Evolutionary conservation across 2,888 invertebrate species (phyloP).

Genomic region (Ornithoptera priamus): DNA sequence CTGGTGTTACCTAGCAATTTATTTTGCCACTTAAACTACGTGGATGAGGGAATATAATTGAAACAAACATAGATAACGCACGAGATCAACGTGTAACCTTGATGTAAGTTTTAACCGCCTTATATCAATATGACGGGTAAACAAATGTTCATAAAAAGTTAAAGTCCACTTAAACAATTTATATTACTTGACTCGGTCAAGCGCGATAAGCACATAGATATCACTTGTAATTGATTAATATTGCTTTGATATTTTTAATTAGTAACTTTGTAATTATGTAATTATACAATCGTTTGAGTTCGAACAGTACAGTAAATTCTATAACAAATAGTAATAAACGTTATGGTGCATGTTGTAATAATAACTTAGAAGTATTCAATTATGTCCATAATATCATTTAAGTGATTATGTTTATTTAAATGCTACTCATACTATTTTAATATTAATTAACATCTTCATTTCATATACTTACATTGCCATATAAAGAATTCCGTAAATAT

Average conservation of each 20-base stretch:
- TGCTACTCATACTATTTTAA: constrained; percentile 42
- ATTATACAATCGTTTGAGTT: constrained; percentile 26
- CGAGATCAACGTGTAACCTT: constrained; percentile 27
- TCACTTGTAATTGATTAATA: constrained; percentile 27
- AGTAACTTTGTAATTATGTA: constrained; percentile 28
- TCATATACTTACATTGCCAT: neutral
- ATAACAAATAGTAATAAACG: constrained; percentile 29
- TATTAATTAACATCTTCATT: constrained; percentile 51
- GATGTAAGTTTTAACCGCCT: constrained; percentile 28
- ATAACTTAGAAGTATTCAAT: constrained; percentile 43
- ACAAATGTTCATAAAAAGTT: constrained; percentile 29
- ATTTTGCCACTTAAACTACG: constrained; percentile 19
- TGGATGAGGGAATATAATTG: constrained; percentile 19
- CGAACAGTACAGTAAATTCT: constrained; percentile 9
- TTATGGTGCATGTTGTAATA: constrained; percentile 36
- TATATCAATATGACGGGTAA: constrained; percentile 27
- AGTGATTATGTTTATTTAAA: constrained; percentile 38
- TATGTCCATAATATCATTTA: constrained; percentile 43
- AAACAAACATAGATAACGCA: constrained; percentile 26
- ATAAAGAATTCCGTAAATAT: constrained; percentile 43
- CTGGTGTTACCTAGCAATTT: constrained; percentile 14
- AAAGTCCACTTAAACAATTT: constrained; percentile 26
- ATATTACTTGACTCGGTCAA: constrained; percentile 28
- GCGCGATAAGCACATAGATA: constrained; percentile 23
- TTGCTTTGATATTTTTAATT: constrained; percentile 28